phyloP scores from a whole-genome alignment of 2,113 vertebrate genomes.

The Vombatus ursinus region DNA sequence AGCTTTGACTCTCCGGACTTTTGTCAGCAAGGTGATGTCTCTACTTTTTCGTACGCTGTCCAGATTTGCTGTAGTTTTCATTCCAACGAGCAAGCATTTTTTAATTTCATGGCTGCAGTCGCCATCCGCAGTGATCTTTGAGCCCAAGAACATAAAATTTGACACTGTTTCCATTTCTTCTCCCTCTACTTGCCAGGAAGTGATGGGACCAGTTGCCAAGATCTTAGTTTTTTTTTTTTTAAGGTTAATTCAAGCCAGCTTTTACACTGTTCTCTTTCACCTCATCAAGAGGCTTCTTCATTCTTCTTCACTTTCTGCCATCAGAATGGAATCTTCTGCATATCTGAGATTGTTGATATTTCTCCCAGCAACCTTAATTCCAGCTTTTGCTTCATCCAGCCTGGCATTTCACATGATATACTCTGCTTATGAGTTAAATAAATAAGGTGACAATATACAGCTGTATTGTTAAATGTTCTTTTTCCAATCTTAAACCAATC shows the following conservation, averaged over 20 bases:
- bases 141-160: not conserved
- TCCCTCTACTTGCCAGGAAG: not conserved
- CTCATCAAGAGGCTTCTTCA: not conserved
- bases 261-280: not conserved
- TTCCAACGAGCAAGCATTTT: not conserved
- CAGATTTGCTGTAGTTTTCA: not conserved
- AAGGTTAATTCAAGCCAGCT: not conserved
- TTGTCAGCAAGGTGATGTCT: not conserved
- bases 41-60: not conserved
- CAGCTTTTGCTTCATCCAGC: not conserved
- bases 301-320: not conserved
- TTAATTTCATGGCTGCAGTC: not conserved
- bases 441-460: not conserved
- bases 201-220: not conserved
- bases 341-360: not conserved
- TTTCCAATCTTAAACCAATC: not conserved
- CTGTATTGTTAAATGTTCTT: not conserved
- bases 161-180: not conserved
- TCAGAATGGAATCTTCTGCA: not conserved
- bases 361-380: not conserved
- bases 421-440: not conserved
- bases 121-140: not conserved
- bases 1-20: not conserved
- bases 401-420: not conserved
- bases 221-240: not conserved